Evolutionary conservation across 2,888 invertebrate genomes (phyloP), one percentile per base, ranked within the genome.

Genomic region (Leuctra nigra): DNA sequence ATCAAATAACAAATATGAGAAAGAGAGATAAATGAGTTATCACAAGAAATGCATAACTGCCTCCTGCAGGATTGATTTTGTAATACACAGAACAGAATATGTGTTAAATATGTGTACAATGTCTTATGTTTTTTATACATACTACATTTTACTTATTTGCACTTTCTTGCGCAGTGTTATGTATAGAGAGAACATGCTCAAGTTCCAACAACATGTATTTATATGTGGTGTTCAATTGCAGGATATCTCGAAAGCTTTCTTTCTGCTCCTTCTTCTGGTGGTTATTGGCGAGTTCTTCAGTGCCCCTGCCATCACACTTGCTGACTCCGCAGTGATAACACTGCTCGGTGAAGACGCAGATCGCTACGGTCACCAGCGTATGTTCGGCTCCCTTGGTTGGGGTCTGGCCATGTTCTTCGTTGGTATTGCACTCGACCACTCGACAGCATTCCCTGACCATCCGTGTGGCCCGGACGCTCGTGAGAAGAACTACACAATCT

Each of bases 351-450:
- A 93, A 68, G 91, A 90, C 68, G 86, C 88, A 0, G 89, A 89
- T 67, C 82, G 84, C 64, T 93, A 98, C 71, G 97, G 97, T 0
- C 90, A 94, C 67, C 98, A 98, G 74, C 83, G 98, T 64, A 96
- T 99, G 93, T 98, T 96, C 69, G 96, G 96, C 1, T 96, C 95
- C 16, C 77, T 97, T 56, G 98, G 98, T 44, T 99, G 98, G 98
- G 98, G 95, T 24, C 76, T 98, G 64, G 91, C 98, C 46, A 99
- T 99, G 98, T 98, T 99, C 74, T 87, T 98, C 70, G 95, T 99
- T 59, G 94, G 93, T 58, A 93, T 95, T 66, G 94, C 91, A 1
- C 76, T 99, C 59, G 98, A 99, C 75, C 94, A 97, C 72, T 95
- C 96, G 57, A 95, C 95, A 18, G 87, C 94, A 1, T 98, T 99